Conservation (phyloP, 2,113 vertebrate species). For the Malurus alboscapulatus region DNA sequence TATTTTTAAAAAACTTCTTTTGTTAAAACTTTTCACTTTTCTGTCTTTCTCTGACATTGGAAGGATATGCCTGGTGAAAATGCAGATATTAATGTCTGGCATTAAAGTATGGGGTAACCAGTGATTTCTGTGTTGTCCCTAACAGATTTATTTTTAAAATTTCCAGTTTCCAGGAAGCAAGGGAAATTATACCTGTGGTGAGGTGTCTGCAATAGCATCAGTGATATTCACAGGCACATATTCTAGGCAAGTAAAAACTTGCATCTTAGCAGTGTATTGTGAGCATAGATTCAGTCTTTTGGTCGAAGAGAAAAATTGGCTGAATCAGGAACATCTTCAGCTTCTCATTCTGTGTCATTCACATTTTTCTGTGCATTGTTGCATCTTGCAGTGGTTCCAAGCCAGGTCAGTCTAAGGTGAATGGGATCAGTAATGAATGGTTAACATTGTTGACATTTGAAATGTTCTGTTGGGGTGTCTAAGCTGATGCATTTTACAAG, state of each 20-base stretch:
- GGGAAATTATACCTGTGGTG: not conserved
- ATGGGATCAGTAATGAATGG: not conserved
- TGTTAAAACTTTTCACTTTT: not conserved
- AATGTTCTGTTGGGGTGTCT: not conserved
- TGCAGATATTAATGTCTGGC: not conserved
- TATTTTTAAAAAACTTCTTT: not conserved
- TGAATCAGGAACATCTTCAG: not conserved
- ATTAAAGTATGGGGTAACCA: not conserved
- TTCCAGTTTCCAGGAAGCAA: not conserved
- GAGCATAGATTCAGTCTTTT: not conserved
- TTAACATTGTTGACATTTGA: not conserved
- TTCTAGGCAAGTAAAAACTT: not conserved
- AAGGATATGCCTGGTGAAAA: not conserved
- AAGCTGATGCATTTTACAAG: not conserved
- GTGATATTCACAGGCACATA: not conserved
- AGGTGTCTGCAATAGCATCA: not conserved
- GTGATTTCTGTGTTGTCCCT: not conserved
- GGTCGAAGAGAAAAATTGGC: not conserved
- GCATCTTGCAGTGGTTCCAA: not conserved
- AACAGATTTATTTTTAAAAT: not conserved
- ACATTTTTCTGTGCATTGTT: not conserved
- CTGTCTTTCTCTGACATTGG: not conserved
- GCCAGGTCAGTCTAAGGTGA: not conserved
- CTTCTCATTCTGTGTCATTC: not conserved
- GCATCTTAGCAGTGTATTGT: not conserved